A percentile compares a stretch with the other conserved stretches of the same genome.
Evolutionary conservation across 1,140 invertebrate genomes (phyloP).

Genomic region (Lepidurus couesii): DNA sequence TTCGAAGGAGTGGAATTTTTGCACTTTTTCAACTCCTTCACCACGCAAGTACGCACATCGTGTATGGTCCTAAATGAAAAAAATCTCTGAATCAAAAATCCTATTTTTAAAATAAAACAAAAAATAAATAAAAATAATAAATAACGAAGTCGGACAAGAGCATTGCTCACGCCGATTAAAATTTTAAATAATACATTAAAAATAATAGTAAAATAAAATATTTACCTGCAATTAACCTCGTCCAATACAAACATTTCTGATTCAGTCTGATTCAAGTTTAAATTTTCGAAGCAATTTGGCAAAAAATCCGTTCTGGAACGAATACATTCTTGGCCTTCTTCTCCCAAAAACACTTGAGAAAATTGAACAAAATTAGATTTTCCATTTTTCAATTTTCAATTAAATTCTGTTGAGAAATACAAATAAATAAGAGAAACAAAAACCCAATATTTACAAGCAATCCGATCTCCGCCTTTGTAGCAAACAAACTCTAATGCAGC

Average conservation of each 20-base stretch:
- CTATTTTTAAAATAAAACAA: not conserved
- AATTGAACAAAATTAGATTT: constrained; percentile 58
- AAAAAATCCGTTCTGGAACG: not conserved
- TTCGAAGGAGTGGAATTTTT: constrained; percentile 67
- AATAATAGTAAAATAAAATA: not conserved
- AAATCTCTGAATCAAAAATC: not conserved
- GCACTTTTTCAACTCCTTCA: constrained; percentile 59
- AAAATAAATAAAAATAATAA: constrained; percentile 42
- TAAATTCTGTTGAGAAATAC: constrained; percentile 50
- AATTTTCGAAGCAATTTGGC: not conserved
- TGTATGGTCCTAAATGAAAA: constrained; percentile 49
- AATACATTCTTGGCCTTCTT: constrained; percentile 14
- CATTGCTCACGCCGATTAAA: not conserved
- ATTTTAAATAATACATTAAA: not conserved
- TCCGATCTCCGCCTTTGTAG: constrained; percentile 68
- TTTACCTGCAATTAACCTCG: not conserved
- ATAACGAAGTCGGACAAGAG: not conserved
- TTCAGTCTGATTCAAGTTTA: not conserved
- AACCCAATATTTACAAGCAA: constrained; percentile 58
- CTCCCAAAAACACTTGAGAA: constrained; percentile 42
- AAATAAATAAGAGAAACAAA: constrained; percentile 16
- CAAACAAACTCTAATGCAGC: constrained; percentile 64
- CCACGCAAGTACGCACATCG: constrained; percentile 57
- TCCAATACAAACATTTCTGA: not conserved
- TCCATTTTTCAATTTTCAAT: constrained; percentile 54